phyloP scores from a whole-genome alignment of 2,888 invertebrate species.

The Subacronicta megacephala region DNA sequence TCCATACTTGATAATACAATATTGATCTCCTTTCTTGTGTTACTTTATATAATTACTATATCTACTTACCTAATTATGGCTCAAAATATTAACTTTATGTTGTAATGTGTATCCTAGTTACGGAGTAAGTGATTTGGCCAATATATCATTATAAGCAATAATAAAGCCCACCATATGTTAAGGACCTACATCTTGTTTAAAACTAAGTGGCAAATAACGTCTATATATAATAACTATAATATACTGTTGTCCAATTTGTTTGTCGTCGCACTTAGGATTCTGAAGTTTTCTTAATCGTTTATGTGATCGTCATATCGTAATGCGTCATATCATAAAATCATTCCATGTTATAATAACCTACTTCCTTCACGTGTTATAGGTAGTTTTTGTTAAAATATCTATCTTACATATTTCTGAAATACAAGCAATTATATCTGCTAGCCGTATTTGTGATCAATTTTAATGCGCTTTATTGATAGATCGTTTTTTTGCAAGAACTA shows the following conservation, averaged over 20 bases:
- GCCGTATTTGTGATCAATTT: slow-evolving; percentile 7
- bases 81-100: slow-evolving; percentile 76
- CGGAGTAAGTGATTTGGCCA: slow-evolving; percentile 75
- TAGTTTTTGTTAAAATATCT: slow-evolving; percentile 2
- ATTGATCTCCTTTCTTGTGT: slow-evolving; percentile 48
- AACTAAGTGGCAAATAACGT: slow-evolving; percentile 56
- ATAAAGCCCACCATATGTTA: slow-evolving; percentile 69
- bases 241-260: slow-evolving; percentile 40
- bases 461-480: background rate
- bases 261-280: slow-evolving; percentile 12
- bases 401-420: no score
- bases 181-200: slow-evolving; percentile 59
- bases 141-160: slow-evolving; percentile 85
- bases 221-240: slow-evolving; percentile 44
- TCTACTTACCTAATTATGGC: slow-evolving; percentile 67
- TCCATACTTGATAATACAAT: slow-evolving; percentile 33
- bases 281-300: slow-evolving; percentile 21
- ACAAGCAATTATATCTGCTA: slow-evolving; percentile 3
- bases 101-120: slow-evolving; percentile 75
- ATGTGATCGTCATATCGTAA: slow-evolving; percentile 35
- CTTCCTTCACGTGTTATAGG: slow-evolving; percentile 7
- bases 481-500: no score
- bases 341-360: slow-evolving; percentile 3
- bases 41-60: slow-evolving; percentile 65
- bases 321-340: slow-evolving; percentile 37